phyloP scores from a whole-genome alignment of 2,888 invertebrate genomes.

The Melanotus villosus region DNA sequence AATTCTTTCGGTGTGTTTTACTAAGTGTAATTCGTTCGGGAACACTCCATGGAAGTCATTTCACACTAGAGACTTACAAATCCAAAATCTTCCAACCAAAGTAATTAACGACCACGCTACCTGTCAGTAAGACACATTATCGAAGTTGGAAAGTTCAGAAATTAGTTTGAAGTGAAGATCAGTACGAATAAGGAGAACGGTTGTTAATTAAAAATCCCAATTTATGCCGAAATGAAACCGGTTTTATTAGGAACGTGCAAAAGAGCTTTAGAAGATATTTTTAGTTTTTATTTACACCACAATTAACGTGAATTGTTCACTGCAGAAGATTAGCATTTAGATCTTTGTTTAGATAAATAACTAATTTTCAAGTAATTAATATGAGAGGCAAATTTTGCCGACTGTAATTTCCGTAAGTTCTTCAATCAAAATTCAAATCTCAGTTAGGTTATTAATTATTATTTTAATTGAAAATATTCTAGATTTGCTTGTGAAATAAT shows the following conservation, averaged over 20 bases:
- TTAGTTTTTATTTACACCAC: no score
- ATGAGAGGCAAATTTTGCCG: background rate
- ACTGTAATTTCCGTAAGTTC: background rate
- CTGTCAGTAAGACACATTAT: slow-evolving; percentile 4
- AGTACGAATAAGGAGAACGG: background rate
- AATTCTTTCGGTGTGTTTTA: no score
- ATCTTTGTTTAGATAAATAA: background rate
- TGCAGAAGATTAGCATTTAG: background rate
- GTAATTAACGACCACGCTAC: slow-evolving; percentile 5
- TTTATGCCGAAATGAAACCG: slow-evolving; percentile 3
- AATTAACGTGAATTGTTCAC: no score
- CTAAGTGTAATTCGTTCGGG: no score
- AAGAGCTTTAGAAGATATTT: background rate
- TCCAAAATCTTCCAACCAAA: background rate
- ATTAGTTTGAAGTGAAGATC: slow-evolving; percentile 9
- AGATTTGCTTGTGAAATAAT: background rate
- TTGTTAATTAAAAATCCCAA: slow-evolving; percentile 14
- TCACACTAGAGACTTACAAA: background rate
- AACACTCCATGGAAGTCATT: background rate
- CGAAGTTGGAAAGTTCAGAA: slow-evolving; percentile 1
- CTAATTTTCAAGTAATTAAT: background rate
- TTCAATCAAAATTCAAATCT: slow-evolving; percentile 1
- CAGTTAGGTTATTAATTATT: background rate
- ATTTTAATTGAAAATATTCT: background rate
- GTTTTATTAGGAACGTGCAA: background rate